Evolutionary conservation across 2,888 invertebrate genomes (phyloP).

Genomic region (Lasioglossum morio): DNA sequence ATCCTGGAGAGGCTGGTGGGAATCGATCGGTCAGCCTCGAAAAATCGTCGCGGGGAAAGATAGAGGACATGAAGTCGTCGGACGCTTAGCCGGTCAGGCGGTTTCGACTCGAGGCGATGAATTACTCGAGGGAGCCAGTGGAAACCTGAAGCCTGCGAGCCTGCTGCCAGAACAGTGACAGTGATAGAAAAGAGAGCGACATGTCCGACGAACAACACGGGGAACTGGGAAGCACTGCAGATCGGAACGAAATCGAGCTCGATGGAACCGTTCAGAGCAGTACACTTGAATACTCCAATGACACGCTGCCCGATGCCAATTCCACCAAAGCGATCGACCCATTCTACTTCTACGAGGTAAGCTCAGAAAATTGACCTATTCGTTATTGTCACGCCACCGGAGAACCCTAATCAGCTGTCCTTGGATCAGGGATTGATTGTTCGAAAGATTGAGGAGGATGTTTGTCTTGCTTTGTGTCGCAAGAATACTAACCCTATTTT

Average conservation of each 20-base stretch:
- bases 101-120: slow-evolving; percentile 32
- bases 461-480: neutral
- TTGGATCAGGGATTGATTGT: neutral
- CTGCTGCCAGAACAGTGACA: neutral
- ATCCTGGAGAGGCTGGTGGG: neutral
- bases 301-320: slow-evolving; percentile 68
- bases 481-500: neutral
- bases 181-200: slow-evolving; percentile 21
- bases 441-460: neutral
- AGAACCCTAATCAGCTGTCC: neutral
- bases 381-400: neutral
- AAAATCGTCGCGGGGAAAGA: neutral
- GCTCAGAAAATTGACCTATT: slow-evolving; percentile 48
- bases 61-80: slow-evolving; percentile 45
- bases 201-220: slow-evolving; percentile 55
- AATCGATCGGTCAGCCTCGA: neutral
- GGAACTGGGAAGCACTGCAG: slow-evolving; percentile 13
- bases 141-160: slow-evolving; percentile 31
- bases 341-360: slow-evolving; percentile 85
- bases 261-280: neutral
- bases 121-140: slow-evolving; percentile 26
- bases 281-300: slow-evolving; percentile 63
- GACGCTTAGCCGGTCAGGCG: slow-evolving; percentile 36
- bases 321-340: slow-evolving; percentile 82
- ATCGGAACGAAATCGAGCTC: slow-evolving; percentile 37